Evolutionary conservation across 2,888 invertebrate species (phyloP).

Genomic region (Taphrorychus bicolor): DNA sequence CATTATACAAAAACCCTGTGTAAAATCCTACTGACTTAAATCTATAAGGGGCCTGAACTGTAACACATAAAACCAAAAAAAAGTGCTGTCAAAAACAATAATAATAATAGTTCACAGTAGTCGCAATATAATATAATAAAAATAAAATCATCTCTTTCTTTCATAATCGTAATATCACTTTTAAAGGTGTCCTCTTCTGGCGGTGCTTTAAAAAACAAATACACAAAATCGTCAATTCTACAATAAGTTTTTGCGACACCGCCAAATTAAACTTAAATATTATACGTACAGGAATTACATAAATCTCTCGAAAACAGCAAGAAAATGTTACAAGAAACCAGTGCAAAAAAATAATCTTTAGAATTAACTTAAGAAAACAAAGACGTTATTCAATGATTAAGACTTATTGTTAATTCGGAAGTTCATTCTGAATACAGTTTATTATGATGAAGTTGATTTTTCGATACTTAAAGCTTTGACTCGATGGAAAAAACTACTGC

Average conservation of each 20-base stretch:
- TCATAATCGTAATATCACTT: conserved; percentile 30
- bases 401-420: too few species aligned
- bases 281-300: not conserved
- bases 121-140: conserved; percentile 19
- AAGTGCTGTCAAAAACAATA: conserved; percentile 5
- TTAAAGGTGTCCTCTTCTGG: not conserved
- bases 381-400: too few species aligned
- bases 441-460: too few species aligned
- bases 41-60: conserved; percentile 14
- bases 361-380: not conserved
- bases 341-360: not conserved
- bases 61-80: conserved; percentile 38
- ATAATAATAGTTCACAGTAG: conserved; percentile 3
- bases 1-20: conserved; percentile 12
- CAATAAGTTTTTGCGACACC: not conserved
- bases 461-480: too few species aligned
- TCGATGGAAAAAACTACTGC: too few species aligned
- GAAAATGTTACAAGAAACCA: not conserved
- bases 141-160: conserved; percentile 15
- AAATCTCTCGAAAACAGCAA: not conserved
- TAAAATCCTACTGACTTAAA: conserved; percentile 12
- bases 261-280: not conserved
- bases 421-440: too few species aligned
- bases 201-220: not conserved
- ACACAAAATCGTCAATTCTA: not conserved